Base-by-base conservation (phyloP, 2,888 invertebrate species). In the Apamea epomidion region DNA sequence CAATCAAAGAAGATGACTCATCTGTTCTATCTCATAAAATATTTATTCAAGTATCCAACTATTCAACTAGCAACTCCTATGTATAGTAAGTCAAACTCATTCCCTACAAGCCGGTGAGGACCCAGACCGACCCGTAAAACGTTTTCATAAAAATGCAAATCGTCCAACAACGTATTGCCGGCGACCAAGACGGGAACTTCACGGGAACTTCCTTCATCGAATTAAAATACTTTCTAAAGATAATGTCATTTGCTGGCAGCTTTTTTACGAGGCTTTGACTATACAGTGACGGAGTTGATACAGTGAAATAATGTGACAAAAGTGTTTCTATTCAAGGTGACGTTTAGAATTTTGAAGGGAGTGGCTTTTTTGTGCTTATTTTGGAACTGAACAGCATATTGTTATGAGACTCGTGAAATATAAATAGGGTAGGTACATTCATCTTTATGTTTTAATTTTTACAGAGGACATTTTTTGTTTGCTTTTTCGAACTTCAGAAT, bases 81-180 rank as follows among this genome's bases (percentile, higher is more conserved):
- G 82, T 79, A 86, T 86, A 86, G 48, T 88, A 82, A 88, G 77
- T 80, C 86, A 86, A 86, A 68, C 77, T 88, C 83, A 78, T 83
- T 81, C 72, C 78, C 76, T 71, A 81, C 82, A 87, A 83, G 82
- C 83, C 77, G 76, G 83, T 84, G 81, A 83, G 83, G 89, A 89
- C 91, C 87, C 82, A 86, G 86, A 86, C 90, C 89, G 85, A 87
- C 91, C 91, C 92, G 92, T 94, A 94, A 95, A 95, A 93, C 94
- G 94, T 95, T 96, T 96, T 95, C 95, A 96, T 96, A 96, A 96
- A 97, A 96, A 97, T 96, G 96, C 94, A 96, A 97, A 97, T 96
- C 92, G 92, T 84, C 90, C 90, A 86, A 91, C 94, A 94, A 95
- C 95, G 96, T 95, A 95, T 95, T 95, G 95, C 95, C 92, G 88